Conservation (phyloP, 2,113 vertebrate genomes). For the Tupaia chinensis region DNA sequence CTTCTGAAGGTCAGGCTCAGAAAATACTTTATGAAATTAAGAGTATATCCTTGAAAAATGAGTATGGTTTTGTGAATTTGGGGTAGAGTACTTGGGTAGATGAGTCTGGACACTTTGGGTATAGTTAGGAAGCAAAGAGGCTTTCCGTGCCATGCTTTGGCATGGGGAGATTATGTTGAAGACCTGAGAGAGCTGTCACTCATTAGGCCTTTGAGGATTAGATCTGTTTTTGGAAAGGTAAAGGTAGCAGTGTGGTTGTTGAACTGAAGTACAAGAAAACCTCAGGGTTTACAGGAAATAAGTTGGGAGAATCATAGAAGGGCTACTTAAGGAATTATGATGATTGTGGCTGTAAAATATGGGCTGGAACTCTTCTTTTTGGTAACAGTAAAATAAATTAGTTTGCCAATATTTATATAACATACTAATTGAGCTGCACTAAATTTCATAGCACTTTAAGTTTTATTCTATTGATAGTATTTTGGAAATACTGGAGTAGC, state of each 20-base stretch:
- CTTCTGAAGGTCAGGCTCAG: slow-evolving; percentile 13
- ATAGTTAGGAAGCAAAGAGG: neutral
- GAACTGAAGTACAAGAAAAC: neutral
- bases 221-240: neutral
- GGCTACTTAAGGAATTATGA: neutral
- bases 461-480: neutral
- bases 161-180: neutral
- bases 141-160: neutral
- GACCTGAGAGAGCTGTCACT: neutral
- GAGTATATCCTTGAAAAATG: slow-evolving; percentile 31
- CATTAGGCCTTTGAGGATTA: neutral
- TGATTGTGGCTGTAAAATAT: neutral
- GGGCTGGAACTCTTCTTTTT: neutral
- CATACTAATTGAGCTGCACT: neutral
- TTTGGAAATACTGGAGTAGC: neutral
- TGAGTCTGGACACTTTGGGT: neutral
- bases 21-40: slow-evolving; percentile 26
- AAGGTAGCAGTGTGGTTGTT: neutral
- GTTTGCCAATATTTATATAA: neutral
- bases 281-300: neutral
- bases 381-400: neutral
- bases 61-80: neutral
- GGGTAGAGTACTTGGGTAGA: neutral
- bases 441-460: neutral
- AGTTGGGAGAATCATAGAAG: neutral